phyloP scores from a whole-genome alignment of 2,888 invertebrate species.

The Lydus trimaculatus region DNA sequence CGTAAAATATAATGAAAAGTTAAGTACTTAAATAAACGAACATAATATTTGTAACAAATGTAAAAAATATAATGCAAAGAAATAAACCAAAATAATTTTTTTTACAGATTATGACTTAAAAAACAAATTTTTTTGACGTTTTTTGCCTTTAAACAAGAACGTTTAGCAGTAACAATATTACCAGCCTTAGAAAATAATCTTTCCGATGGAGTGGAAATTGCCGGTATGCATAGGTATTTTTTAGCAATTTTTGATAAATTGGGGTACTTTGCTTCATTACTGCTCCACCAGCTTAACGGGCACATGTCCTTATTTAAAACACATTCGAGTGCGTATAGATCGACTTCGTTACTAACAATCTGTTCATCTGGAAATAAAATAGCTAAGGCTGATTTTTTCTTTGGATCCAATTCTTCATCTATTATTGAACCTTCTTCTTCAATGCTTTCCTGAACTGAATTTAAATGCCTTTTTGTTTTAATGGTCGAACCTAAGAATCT shows the following conservation, averaged over 20 bases:
- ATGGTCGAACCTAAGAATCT: slow-evolving; percentile 21
- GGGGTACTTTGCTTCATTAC: slow-evolving; percentile 11
- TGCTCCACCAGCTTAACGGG: slow-evolving; percentile 17
- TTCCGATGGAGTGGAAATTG: slow-evolving; percentile 19
- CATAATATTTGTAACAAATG: not conserved
- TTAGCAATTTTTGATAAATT: slow-evolving; percentile 15
- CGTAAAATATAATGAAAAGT: not conserved
- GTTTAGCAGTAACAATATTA: slow-evolving; percentile 17
- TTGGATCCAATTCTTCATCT: slow-evolving; percentile 10
- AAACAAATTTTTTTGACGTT: slow-evolving; percentile 17
- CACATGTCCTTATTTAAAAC: slow-evolving; percentile 10
- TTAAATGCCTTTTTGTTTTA: slow-evolving; percentile 20
- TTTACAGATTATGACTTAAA: slow-evolving; percentile 10
- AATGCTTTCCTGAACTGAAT: slow-evolving; percentile 12
- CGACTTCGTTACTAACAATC: slow-evolving; percentile 22
- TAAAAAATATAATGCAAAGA: not conserved
- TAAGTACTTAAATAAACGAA: not conserved
- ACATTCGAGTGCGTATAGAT: slow-evolving; percentile 14
- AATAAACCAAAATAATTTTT: not conserved
- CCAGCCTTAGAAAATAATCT: slow-evolving; percentile 21
- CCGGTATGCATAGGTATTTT: slow-evolving; percentile 21
- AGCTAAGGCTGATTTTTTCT: slow-evolving; percentile 28
- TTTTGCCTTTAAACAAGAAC: slow-evolving; percentile 13
- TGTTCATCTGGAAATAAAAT: slow-evolving; percentile 25
- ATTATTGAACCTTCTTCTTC: slow-evolving; percentile 10